phyloP scores from a whole-genome alignment of 1,140 invertebrate genomes.

The Leptinotarsa lineolata region DNA sequence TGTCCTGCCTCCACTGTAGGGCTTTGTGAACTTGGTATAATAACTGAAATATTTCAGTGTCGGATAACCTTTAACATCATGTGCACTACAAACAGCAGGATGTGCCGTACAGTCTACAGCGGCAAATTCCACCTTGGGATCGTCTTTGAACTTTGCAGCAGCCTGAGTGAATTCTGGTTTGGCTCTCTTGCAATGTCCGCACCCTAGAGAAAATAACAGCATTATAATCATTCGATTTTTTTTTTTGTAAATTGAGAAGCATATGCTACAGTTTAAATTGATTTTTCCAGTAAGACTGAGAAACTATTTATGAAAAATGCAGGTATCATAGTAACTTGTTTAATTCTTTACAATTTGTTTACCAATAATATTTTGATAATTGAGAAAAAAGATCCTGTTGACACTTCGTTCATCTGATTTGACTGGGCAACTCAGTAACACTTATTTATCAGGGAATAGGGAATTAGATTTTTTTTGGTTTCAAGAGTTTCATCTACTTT shows the following conservation, averaged over 20 bases:
- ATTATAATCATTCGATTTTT: too few species aligned
- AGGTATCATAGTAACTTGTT: not conserved
- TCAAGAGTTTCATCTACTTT: too few species aligned
- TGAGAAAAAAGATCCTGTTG: too few species aligned
- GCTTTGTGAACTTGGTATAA: slow-evolving; percentile 69
- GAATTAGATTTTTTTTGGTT: too few species aligned
- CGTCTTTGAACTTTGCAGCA: slow-evolving; percentile 73
- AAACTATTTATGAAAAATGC: not conserved
- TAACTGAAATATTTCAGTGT: slow-evolving; percentile 87
- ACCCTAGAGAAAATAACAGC: slow-evolving; percentile 67
- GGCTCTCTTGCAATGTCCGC: slow-evolving; percentile 87
- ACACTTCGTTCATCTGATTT: too few species aligned
- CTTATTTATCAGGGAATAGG: too few species aligned
- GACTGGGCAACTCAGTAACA: too few species aligned
- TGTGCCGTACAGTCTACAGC: slow-evolving; percentile 83
- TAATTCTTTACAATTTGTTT: too few species aligned
- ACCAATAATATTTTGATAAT: too few species aligned
- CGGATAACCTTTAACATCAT: slow-evolving; percentile 83
- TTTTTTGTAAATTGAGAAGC: too few species aligned
- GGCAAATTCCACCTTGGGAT: slow-evolving; percentile 74
- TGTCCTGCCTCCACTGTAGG: slow-evolving; percentile 76
- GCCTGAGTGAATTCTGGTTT: slow-evolving; percentile 83
- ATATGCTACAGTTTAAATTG: too few species aligned
- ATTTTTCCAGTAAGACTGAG: too few species aligned
- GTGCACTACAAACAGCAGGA: slow-evolving; percentile 65